Conservation (phyloP, 2,113 vertebrate species). For the Orthonyx spaldingii region DNA sequence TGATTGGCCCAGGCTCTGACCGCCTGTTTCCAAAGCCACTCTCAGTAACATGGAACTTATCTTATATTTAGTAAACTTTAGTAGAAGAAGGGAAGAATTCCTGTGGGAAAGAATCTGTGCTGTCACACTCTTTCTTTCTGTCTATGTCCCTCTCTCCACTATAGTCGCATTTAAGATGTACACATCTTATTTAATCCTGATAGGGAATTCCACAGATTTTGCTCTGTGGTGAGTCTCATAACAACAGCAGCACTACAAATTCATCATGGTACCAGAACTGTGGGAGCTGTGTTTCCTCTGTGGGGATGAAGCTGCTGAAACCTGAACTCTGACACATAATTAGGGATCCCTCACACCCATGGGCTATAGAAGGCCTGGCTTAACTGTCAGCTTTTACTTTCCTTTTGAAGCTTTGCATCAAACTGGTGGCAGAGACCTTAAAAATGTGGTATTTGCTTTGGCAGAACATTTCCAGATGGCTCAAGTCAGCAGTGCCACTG, state of each 20-base stretch:
- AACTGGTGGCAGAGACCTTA: background rate
- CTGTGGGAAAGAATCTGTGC: too few relatives aligned
- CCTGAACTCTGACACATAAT: background rate
- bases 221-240: background rate
- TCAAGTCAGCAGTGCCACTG: background rate
- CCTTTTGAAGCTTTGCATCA: background rate
- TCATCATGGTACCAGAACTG: background rate
- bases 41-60: too few relatives aligned
- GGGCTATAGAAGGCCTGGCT: background rate
- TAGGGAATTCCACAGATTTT: background rate
- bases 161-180: background rate
- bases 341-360: background rate
- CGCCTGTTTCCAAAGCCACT: too few relatives aligned
- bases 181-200: background rate
- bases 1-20: too few relatives aligned
- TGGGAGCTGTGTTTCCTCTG: background rate
- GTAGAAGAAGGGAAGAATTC: too few relatives aligned
- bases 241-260: background rate
- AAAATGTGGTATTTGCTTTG: background rate
- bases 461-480: background rate
- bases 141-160: accelerated
- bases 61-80: too few relatives aligned
- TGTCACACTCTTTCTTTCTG: too few relatives aligned
- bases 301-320: background rate
- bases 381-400: background rate